Percentiles rank a stretch among this genome's conserved stretches.
Evolutionary conservation across 2,888 invertebrate species (phyloP).

Genomic region (Suillia variegata): DNA sequence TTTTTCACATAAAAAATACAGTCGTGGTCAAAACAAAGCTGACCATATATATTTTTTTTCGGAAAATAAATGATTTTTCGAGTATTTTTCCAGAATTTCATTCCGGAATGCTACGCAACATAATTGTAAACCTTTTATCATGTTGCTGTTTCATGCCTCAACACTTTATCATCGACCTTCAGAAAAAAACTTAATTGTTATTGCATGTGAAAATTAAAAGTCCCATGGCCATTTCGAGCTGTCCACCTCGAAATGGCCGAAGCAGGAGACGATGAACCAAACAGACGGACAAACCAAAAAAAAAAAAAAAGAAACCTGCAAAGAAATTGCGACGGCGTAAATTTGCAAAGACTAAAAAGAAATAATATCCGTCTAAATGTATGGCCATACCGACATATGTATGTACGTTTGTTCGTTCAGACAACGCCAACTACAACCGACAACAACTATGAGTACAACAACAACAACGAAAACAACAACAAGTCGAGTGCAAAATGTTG

Average conservation of each 20-base stretch:
- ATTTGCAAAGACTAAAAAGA: neutral
- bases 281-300: slow-evolving; percentile 5
- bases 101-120: too few species aligned
- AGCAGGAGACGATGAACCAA: too few species aligned
- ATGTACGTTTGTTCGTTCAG: neutral
- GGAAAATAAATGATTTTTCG: too few species aligned
- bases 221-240: slow-evolving; percentile 29
- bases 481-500: slow-evolving; percentile 39
- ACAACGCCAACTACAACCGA: slow-evolving; percentile 17
- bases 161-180: neutral
- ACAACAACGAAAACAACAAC: slow-evolving; percentile 12
- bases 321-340: neutral
- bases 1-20: too few species aligned
- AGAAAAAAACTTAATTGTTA: slow-evolving; percentile 9
- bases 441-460: too few species aligned
- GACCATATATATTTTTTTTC: too few species aligned
- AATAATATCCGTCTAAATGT: neutral
- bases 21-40: too few species aligned
- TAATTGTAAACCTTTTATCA: too few species aligned
- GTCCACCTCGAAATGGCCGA: slow-evolving; percentile 3
- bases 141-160: too few species aligned
- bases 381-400: neutral
- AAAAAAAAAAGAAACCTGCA: neutral
- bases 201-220: slow-evolving; percentile 32
- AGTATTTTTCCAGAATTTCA: too few species aligned